Conservation (phyloP, 2,797 vertebrate genomes). For the Trachurus trachurus region DNA sequence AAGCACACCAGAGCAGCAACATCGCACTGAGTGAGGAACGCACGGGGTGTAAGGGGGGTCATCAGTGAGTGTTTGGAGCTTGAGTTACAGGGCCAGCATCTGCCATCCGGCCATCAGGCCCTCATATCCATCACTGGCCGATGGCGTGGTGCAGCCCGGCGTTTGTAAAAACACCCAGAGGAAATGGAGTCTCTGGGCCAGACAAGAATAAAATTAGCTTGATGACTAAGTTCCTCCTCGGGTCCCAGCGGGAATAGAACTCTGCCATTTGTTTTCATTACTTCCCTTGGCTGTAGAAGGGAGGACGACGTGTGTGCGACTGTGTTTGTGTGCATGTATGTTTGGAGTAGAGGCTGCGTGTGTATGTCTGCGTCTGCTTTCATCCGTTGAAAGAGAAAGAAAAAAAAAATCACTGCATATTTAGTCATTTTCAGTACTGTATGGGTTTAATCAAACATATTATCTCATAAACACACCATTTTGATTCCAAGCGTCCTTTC, state of each 20-base stretch:
- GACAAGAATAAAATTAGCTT: slow-evolving; percentile 91
- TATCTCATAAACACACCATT: slow-evolving; percentile 77
- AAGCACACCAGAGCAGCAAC: slow-evolving; percentile 32
- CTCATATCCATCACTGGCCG: slow-evolving; percentile 83
- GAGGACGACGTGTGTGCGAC: slow-evolving; percentile 59
- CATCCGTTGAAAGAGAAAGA: slow-evolving; percentile 11
- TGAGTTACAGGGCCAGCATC: slow-evolving; percentile 92
- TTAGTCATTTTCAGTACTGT: slow-evolving; percentile 66
- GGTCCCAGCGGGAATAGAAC: slow-evolving; percentile 86
- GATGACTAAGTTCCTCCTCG: slow-evolving; percentile 90
- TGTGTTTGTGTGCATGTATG: slow-evolving; percentile 70
- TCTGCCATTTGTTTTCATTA: slow-evolving; percentile 91
- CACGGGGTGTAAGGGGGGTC: slow-evolving; percentile 69
- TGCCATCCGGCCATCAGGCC: slow-evolving; percentile 88
- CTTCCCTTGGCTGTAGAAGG: slow-evolving; percentile 79
- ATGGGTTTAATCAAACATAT: slow-evolving; percentile 81
- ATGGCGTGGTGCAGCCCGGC: slow-evolving; percentile 81
- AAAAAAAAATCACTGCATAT: slow-evolving; percentile 17
- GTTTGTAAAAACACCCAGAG: slow-evolving; percentile 90
- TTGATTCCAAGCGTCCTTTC: slow-evolving; percentile 63
- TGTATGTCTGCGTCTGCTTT: slow-evolving; percentile 50
- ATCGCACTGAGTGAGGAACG: slow-evolving; percentile 72
- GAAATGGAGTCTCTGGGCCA: slow-evolving; percentile 90
- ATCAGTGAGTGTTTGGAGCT: slow-evolving; percentile 81
- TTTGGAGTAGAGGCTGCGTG: slow-evolving; percentile 52